These are phyloP conservation scores for Byasa hedistus DNA, from an alignment of 2,888 invertebrate species.

Conservation along the genomic window DNA sequence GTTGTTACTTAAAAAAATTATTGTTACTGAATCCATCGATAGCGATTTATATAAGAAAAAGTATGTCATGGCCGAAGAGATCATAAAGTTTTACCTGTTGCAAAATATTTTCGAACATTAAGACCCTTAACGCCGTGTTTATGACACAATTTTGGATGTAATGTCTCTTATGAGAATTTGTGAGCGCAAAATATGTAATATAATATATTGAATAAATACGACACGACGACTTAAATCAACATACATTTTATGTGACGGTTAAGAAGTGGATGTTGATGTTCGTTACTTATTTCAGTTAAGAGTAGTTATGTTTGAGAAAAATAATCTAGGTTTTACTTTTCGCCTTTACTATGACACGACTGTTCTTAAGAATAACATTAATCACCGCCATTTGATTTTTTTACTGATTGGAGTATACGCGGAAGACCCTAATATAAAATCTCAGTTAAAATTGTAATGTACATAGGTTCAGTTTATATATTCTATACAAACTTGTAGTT, in stretches of 20 bases:
- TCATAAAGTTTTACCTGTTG: constrained; percentile 37
- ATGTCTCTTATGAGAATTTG: constrained; percentile 17
- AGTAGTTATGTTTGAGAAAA: too few relatives aligned
- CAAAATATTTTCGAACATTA: constrained; percentile 27
- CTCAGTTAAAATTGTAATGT: not conserved
- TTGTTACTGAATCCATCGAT: constrained; percentile 23
- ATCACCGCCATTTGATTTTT: too few relatives aligned
- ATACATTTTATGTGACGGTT: not conserved
- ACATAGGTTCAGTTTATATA: not conserved
- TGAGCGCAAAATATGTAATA: constrained; percentile 15
- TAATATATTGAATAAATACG: not conserved
- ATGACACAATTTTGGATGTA: constrained; percentile 20
- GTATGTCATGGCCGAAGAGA: constrained; percentile 45
- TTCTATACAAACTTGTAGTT: not conserved
- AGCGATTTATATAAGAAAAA: constrained; percentile 45
- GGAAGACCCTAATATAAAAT: not conserved
- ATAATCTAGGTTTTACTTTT: too few relatives aligned
- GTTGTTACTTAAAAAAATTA: not conserved
- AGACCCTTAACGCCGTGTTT: constrained; percentile 25
- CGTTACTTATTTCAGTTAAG: too few relatives aligned
- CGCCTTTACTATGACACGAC: too few relatives aligned
- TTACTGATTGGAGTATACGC: too few relatives aligned
- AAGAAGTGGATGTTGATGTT: not conserved
- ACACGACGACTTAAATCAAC: too few relatives aligned
- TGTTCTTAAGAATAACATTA: too few relatives aligned